Conservation (phyloP, 2,113 vertebrate genomes). For the Brienomyrus longianalis region DNA sequence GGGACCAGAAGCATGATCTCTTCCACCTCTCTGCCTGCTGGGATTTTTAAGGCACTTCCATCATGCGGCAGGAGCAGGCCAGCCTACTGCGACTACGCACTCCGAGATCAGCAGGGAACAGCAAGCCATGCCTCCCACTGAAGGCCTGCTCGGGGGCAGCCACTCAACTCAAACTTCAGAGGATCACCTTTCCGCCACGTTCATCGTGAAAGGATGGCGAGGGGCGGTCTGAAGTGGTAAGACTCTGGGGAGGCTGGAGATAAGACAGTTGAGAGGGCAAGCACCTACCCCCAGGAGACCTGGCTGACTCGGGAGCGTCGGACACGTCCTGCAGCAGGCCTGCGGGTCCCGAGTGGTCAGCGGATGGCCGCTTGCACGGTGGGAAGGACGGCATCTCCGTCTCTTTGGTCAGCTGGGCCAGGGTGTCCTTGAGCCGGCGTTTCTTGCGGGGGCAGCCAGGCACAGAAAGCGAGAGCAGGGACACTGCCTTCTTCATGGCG, state of each 20-base stretch:
- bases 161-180: background rate
- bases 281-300: constrained; percentile 67
- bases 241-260: background rate
- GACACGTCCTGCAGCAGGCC: constrained; percentile 89
- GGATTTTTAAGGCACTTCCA: background rate
- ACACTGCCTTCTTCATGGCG: constrained; percentile 85
- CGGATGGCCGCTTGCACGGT: constrained; percentile 82
- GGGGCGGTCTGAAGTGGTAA: background rate
- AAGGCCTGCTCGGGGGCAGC: background rate
- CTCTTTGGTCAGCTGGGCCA: constrained; percentile 86
- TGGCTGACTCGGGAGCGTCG: constrained; percentile 80
- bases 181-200: background rate
- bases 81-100: background rate
- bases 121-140: background rate
- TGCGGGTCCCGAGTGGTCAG: constrained; percentile 80
- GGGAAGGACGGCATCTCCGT: constrained; percentile 84
- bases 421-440: constrained; percentile 79
- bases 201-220: background rate
- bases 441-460: constrained; percentile 87
- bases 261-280: background rate
- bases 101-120: too few relatives aligned
- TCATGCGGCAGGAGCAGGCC: background rate
- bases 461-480: constrained; percentile 79
- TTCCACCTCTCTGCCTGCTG: background rate
- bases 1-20: background rate